These are phyloP conservation scores for Nerophis ophidion DNA, from an alignment of 2,113 vertebrate genomes.

Conservation along the genomic window DNA sequence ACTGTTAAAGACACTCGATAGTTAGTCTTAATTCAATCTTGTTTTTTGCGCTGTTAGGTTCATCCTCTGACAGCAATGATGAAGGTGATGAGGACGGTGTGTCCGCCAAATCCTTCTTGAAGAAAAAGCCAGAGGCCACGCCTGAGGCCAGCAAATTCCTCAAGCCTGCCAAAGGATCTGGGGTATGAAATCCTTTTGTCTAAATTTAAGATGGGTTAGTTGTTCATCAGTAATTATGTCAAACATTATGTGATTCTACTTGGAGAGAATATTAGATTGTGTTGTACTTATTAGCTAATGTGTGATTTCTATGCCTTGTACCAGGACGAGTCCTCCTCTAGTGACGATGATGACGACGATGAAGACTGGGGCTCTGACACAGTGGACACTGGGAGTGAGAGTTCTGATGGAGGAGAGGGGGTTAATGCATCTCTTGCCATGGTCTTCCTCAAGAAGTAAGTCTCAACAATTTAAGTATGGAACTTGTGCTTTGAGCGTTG, in stretches of 20 bases:
- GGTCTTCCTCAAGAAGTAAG: slow-evolving; percentile 85
- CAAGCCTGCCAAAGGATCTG: slow-evolving; percentile 70
- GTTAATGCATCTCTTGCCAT: slow-evolving; percentile 73
- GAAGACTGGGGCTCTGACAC: slow-evolving; percentile 80
- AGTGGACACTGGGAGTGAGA: slow-evolving; percentile 76
- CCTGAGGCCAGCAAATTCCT: slow-evolving; percentile 78
- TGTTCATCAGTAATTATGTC: not conserved
- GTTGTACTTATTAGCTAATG: not conserved
- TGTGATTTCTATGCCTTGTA: not conserved
- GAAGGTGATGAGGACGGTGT: slow-evolving; percentile 63
- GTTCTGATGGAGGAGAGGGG: slow-evolving; percentile 75
- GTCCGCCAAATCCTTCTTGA: slow-evolving; percentile 76
- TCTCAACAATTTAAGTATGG: not conserved
- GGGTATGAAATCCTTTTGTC: slow-evolving; percentile 51
- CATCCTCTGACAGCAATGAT: slow-evolving; percentile 65
- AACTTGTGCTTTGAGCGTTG: too few relatives aligned
- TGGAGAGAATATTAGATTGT: too few relatives aligned
- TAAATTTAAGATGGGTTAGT: not conserved
- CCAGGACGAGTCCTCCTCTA: slow-evolving; percentile 77
- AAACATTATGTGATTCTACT: not conserved
- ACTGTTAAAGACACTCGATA: not conserved
- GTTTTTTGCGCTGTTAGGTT: slow-evolving; percentile 30
- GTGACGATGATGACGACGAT: slow-evolving; percentile 76
- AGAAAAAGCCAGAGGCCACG: slow-evolving; percentile 75
- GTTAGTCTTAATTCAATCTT: not conserved